Percentiles rank a stretch among this genome's conserved stretches.
Evolutionary conservation across 92 coral and sea anemone species (phyloP).

Genomic region (Epizoanthus stellaris): DNA sequence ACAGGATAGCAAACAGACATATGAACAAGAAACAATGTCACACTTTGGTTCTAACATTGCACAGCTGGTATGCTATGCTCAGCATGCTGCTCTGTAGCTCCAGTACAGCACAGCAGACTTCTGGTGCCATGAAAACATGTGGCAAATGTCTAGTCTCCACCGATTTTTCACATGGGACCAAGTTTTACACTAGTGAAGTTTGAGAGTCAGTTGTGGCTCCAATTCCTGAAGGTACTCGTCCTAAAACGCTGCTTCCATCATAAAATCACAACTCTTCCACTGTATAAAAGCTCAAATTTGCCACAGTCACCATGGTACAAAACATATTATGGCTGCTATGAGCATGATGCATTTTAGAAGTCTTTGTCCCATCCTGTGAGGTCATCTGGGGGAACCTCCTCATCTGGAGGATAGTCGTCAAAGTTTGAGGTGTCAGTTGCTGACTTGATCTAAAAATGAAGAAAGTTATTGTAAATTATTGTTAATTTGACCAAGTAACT

Average conservation of each 20-base stretch:
- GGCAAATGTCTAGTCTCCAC: not conserved
- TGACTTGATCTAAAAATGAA: constrained; percentile 81
- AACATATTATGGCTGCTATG: constrained; percentile 4
- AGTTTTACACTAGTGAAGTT: not conserved
- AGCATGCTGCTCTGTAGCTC: too few species aligned
- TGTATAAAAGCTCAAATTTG: not conserved
- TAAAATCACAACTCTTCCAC: not conserved
- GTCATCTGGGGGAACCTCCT: constrained; percentile 92
- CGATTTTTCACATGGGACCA: not conserved
- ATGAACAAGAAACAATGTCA: too few species aligned
- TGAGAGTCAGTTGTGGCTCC: not conserved
- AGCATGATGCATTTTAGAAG: constrained; percentile 63
- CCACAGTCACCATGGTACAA: constrained; percentile 19
- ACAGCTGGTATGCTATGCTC: too few species aligned
- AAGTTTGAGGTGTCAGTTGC: constrained; percentile 97
- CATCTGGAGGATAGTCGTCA: constrained; percentile 97
- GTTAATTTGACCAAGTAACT: too few species aligned
- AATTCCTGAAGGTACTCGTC: constrained; percentile 22
- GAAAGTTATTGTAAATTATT: not conserved
- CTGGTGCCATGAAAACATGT: too few species aligned
- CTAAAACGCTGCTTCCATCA: constrained; percentile 7
- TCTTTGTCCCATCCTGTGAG: constrained; percentile 96
- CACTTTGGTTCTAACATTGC: too few species aligned
- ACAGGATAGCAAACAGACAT: too few species aligned
- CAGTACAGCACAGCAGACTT: too few species aligned